Percentiles rank a stretch among this genome's conserved stretches.
These are phyloP conservation scores for Zoanthus sansibaricus DNA, from an alignment of 92 coral and sea anemone genomes.

Conservation along the genomic window DNA sequence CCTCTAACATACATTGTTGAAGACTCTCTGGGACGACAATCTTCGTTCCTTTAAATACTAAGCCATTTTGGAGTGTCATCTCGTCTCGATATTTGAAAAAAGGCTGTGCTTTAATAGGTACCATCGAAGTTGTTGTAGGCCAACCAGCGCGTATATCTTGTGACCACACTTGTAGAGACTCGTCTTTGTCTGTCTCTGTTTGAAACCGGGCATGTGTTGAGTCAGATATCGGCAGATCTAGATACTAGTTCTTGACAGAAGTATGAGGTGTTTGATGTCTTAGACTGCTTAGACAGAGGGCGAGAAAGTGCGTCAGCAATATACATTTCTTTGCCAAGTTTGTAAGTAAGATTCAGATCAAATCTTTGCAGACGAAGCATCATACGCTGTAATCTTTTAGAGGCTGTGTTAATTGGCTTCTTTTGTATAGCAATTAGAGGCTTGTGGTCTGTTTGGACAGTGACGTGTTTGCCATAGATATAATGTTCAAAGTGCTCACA, in stretches of 20 bases:
- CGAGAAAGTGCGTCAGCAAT: slow-evolving; percentile 49
- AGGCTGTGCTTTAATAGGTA: slow-evolving; percentile 25
- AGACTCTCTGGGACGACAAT: slow-evolving; percentile 45
- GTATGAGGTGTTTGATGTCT: slow-evolving; percentile 25
- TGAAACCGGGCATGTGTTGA: slow-evolving; percentile 50
- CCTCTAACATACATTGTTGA: slow-evolving; percentile 17
- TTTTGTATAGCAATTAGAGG: slow-evolving; percentile 17
- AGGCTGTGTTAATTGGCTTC: slow-evolving; percentile 14
- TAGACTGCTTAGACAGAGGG: slow-evolving; percentile 27
- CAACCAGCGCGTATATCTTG: slow-evolving; percentile 36
- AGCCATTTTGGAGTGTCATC: slow-evolving; percentile 49
- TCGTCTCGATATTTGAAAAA: slow-evolving; percentile 38
- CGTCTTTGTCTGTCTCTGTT: slow-evolving; percentile 27
- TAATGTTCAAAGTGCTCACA: slow-evolving; percentile 21
- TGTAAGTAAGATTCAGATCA: slow-evolving; percentile 24
- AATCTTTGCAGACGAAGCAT: slow-evolving; percentile 26
- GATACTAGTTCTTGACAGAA: slow-evolving; percentile 41
- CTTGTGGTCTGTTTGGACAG: slow-evolving; percentile 14
- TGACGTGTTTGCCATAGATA: slow-evolving; percentile 22
- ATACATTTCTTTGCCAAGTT: slow-evolving; percentile 26
- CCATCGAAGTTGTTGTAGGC: slow-evolving; percentile 46
- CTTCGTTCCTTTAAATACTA: slow-evolving; percentile 46
- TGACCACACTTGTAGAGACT: slow-evolving; percentile 45
- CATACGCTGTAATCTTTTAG: slow-evolving; percentile 4
- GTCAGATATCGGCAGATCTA: slow-evolving; percentile 44